Evolutionary conservation across 1,140 invertebrate genomes (phyloP).

Genomic region (Hycleus cichorii): DNA sequence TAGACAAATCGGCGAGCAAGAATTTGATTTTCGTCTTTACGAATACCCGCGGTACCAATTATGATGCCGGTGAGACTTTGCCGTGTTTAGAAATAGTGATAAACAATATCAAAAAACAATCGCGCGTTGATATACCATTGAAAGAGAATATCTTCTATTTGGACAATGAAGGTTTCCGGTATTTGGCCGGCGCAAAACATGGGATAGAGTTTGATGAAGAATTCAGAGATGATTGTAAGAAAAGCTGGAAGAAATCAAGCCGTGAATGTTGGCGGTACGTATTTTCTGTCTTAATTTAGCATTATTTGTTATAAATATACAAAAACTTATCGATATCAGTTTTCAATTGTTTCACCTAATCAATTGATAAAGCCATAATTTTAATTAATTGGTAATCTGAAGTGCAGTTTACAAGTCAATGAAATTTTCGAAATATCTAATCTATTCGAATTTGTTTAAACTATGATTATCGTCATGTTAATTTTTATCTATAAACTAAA

Average conservation of each 20-base stretch:
- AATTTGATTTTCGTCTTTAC: constrained; percentile 37
- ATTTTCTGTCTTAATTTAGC: not conserved
- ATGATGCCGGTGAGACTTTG: constrained; percentile 28
- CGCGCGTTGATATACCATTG: constrained; percentile 24
- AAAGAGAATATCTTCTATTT: constrained; percentile 31
- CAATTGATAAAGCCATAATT: too few species aligned
- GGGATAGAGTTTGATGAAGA: constrained; percentile 18
- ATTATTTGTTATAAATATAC: too few species aligned
- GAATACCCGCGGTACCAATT: constrained; percentile 27
- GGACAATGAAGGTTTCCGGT: constrained; percentile 35
- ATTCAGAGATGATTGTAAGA: constrained; percentile 6
- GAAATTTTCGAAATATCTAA: too few species aligned
- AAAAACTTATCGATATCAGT: too few species aligned
- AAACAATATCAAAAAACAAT: constrained; percentile 20
- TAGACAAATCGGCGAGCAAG: constrained; percentile 30
- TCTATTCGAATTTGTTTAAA: too few species aligned
- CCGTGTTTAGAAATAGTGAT: constrained; percentile 18
- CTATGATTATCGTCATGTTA: too few species aligned
- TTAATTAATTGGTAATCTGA: too few species aligned
- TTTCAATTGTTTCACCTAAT: too few species aligned
- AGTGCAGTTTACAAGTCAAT: too few species aligned
- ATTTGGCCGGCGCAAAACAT: constrained; percentile 25
- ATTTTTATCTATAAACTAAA: too few species aligned
- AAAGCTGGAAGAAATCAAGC: constrained; percentile 32
- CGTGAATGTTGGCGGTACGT: constrained; percentile 30